These are phyloP conservation scores for Cephus rjabovi DNA, from an alignment of 2,888 invertebrate genomes.

Conservation along the genomic window DNA sequence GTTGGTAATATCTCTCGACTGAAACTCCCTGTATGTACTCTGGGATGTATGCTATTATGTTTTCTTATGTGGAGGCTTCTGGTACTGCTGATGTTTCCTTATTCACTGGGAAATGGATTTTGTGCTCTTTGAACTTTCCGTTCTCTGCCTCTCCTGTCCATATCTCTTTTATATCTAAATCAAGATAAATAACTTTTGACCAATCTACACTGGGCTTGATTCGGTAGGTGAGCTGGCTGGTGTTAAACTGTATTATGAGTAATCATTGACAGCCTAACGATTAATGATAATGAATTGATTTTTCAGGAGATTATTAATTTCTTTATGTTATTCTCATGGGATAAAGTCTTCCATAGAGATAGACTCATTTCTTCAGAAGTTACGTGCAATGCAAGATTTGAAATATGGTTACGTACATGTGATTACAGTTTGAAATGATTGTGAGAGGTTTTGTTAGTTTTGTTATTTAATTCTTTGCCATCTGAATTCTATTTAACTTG, in stretches of 20 bases:
- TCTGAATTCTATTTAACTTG: neutral
- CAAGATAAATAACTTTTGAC: constrained; percentile 1
- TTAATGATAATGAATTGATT: neutral
- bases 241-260: neutral
- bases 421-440: neutral
- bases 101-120: neutral
- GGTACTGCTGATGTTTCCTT: neutral
- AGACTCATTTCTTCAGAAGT: neutral
- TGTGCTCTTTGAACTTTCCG: neutral
- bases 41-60: neutral
- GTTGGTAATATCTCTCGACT: neutral
- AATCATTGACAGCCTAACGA: neutral
- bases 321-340: neutral
- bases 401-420: neutral
- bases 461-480: neutral
- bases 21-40: neutral
- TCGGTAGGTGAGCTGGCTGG: neutral
- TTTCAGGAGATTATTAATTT: neutral
- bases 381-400: neutral
- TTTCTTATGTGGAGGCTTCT: neutral
- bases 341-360: neutral
- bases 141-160: constrained; percentile 20
- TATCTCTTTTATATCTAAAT: constrained; percentile 25
- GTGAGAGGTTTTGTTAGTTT: neutral
- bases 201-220: too few species aligned